Base-by-base conservation (phyloP, 2,797 vertebrate genomes). In the Balearica regulorum region DNA sequence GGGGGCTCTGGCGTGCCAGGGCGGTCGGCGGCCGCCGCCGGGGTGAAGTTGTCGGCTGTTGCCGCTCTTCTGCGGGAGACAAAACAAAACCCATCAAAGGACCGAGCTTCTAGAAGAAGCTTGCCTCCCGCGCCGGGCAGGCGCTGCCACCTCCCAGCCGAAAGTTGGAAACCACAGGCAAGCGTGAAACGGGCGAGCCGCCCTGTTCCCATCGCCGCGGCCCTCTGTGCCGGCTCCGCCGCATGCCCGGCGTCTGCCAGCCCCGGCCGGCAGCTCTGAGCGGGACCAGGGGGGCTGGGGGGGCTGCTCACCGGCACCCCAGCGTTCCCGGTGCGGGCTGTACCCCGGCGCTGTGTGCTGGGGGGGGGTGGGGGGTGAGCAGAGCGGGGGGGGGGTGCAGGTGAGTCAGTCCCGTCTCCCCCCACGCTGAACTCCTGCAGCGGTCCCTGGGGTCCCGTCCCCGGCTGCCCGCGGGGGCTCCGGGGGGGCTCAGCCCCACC, bases 21-120 rank as follows among this genome's bases (percentile, higher is more conserved):
- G 53, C 9, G 2, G 9, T 16, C 1, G 3, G 28, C 1, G 3
- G 28, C 39, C 37, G 73, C 82, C 66, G 39, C 85, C 3, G 5
- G 60, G 46, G 76, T 2, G 0, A 90, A 77, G 51, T 57, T 11
- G 8, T 39, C 10, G 19, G 76, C 78, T 20, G 29, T 83, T 7
- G 20, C 72, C 1, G 13, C 55, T 64, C 48, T 51, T 57, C 66
- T 39, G 89, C 26, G 8, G 49, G 68, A 95, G 83, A 41, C 82
- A n/a, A 43, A 79, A 87, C 81, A 62, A 69, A 92, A n/a, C 69
- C 78, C 94, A 89, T 95, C 96, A 93, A 92, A 97, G 91, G 88
- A 19, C 16, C 0, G 20, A 53, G 51, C 87, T 84, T 94, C 83
- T 51, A 89, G 93, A 91, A 93, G 58, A 66, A 92, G 73, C 70